Percentiles rank a stretch among this genome's conserved stretches.
phyloP scores from a whole-genome alignment of 2,888 invertebrate genomes.

The Andrena bucephala region DNA sequence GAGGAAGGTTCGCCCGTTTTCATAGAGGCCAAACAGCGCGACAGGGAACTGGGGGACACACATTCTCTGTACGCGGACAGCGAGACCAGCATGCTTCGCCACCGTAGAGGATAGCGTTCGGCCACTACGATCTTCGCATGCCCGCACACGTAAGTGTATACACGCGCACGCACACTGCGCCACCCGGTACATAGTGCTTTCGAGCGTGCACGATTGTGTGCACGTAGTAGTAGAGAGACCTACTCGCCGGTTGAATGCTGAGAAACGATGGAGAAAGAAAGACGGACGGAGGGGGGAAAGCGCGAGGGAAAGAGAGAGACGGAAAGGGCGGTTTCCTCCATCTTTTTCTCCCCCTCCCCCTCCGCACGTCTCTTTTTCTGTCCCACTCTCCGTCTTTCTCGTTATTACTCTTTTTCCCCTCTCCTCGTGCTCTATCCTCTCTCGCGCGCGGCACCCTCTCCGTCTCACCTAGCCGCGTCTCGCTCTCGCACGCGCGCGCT shows the following conservation, averaged over 20 bases:
- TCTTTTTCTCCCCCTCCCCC: constrained; percentile 55
- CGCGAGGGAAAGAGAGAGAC: constrained; percentile 25
- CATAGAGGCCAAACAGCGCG: too few relatives aligned
- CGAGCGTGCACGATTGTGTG: constrained; percentile 41
- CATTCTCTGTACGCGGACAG: constrained; percentile 43
- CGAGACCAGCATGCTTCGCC: constrained; percentile 54
- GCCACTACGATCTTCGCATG: constrained; percentile 56
- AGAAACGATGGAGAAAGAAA: constrained; percentile 48
- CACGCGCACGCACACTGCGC: constrained; percentile 31
- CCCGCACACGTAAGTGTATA: constrained; percentile 67
- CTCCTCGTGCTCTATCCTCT: constrained; percentile 41
- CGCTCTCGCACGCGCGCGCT: constrained; percentile 20
- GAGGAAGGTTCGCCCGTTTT: too few relatives aligned
- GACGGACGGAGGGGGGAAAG: not conserved
- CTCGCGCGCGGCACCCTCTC: constrained; percentile 22
- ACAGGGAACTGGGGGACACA: too few relatives aligned
- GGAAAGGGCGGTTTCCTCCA: constrained; percentile 67
- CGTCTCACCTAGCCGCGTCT: constrained; percentile 9
- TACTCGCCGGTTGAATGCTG: constrained; percentile 67
- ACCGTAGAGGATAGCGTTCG: constrained; percentile 61
- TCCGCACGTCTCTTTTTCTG: constrained; percentile 8
- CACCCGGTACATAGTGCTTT: constrained; percentile 38
- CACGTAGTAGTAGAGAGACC: constrained; percentile 39
- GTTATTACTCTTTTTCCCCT: constrained; percentile 49
- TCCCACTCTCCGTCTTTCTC: constrained; percentile 35